These are phyloP conservation scores for Hypothenemus hampei DNA, from an alignment of 1,140 invertebrate genomes.

Conservation along the genomic window DNA sequence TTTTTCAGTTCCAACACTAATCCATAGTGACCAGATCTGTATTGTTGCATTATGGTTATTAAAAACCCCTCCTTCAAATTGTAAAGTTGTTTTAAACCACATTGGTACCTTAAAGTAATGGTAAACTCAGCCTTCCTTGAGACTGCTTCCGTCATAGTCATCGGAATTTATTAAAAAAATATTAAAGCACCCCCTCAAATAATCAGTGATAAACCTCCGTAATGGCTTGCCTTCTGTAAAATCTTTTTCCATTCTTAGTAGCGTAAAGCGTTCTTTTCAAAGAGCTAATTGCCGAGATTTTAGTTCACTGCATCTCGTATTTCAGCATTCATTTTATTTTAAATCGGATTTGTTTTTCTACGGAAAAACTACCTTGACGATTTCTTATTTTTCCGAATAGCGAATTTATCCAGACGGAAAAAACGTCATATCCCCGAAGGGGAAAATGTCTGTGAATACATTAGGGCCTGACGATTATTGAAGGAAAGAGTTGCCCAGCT, in stretches of 20 bases:
- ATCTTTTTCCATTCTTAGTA: slow-evolving; percentile 30
- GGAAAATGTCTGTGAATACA: slow-evolving; percentile 25
- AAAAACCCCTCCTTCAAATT: too few species aligned
- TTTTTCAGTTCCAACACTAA: neutral
- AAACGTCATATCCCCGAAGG: slow-evolving; percentile 16
- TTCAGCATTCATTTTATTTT: slow-evolving; percentile 37
- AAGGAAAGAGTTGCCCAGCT: slow-evolving; percentile 29
- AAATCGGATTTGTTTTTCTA: slow-evolving; percentile 42
- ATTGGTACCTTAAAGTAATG: too few species aligned
- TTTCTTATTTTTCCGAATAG: slow-evolving; percentile 10
- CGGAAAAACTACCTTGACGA: slow-evolving; percentile 33
- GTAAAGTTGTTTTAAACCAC: too few species aligned
- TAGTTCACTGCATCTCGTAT: slow-evolving; percentile 40
- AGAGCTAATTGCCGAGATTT: slow-evolving; percentile 44
- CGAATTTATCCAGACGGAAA: slow-evolving; percentile 15
- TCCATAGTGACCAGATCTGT: too few species aligned
- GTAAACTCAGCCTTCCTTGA: too few species aligned
- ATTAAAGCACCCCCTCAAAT: slow-evolving; percentile 42
- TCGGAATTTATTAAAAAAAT: slow-evolving; percentile 33
- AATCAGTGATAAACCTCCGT: slow-evolving; percentile 44
- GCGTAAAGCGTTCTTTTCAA: slow-evolving; percentile 37
- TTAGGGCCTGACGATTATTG: slow-evolving; percentile 26
- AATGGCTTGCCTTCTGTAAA: slow-evolving; percentile 44
- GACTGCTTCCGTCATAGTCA: too few species aligned
- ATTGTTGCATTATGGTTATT: too few species aligned